These are phyloP conservation scores for Rhincodon typus DNA, from an alignment of 2,797 vertebrate genomes.

Conservation along the genomic window DNA sequence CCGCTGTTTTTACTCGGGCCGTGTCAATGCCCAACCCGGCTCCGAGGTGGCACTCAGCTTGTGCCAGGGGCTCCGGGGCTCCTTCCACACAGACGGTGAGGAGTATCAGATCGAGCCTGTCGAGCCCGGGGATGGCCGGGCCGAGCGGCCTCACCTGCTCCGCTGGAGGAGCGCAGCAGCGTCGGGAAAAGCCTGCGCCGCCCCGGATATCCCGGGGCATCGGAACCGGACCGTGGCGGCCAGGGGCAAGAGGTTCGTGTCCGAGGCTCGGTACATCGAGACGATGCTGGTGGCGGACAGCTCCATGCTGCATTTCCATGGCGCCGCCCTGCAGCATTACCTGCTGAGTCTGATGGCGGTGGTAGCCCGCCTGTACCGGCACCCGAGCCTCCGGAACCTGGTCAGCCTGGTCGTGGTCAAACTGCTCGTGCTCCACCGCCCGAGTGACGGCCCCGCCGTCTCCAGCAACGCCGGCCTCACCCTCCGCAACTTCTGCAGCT, in stretches of 20 bases:
- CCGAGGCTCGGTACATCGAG: constrained; percentile 84
- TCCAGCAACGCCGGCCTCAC: constrained; percentile 81
- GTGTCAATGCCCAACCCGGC: constrained; percentile 61
- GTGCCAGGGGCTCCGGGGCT: constrained; percentile 74
- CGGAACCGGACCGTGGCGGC: not conserved
- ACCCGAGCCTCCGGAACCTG: constrained; percentile 86
- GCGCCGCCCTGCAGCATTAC: constrained; percentile 74
- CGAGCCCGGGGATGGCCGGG: constrained; percentile 37
- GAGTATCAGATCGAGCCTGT: constrained; percentile 76
- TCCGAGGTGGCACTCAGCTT: constrained; percentile 77
- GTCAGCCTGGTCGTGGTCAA: constrained; percentile 84
- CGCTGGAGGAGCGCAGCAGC: not conserved
- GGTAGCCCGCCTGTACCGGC: constrained; percentile 79
- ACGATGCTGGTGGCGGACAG: constrained; percentile 82
- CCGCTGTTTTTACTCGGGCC: constrained; percentile 77
- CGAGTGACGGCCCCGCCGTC: constrained; percentile 65
- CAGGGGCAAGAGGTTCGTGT: constrained; percentile 66
- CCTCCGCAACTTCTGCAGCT: constrained; percentile 85
- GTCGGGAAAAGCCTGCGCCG: not conserved
- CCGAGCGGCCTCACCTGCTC: not conserved
- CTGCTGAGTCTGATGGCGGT: constrained; percentile 82
- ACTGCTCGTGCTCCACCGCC: constrained; percentile 79
- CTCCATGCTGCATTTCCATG: constrained; percentile 83
- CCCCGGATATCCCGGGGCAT: no score
- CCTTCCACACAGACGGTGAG: constrained; percentile 70